phyloP scores from a whole-genome alignment of 2,888 invertebrate species.

The Halocaridina rubra region DNA sequence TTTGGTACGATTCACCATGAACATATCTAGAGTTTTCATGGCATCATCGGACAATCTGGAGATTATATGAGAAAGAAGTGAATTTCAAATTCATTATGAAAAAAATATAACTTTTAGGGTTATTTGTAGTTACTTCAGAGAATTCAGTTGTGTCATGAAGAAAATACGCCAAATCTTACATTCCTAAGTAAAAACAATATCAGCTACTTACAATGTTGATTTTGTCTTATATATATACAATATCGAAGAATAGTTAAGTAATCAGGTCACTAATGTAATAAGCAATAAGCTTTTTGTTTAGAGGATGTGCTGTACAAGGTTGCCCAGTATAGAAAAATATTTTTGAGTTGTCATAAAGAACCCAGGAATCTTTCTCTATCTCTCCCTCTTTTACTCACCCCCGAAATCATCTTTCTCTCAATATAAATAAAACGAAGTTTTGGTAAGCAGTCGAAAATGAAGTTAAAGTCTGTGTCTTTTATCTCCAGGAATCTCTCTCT shows the following conservation, averaged over 20 bases:
- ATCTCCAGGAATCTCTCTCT: neutral
- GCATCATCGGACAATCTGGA: slow-evolving; percentile 47
- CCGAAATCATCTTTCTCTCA: no score
- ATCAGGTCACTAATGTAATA: neutral
- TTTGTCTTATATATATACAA: neutral
- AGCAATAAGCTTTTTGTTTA: neutral
- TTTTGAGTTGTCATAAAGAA: no score
- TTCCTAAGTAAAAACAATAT: neutral
- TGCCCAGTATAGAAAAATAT: no score
- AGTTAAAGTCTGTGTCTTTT: no score
- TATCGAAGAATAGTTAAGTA: neutral
- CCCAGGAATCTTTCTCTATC: no score
- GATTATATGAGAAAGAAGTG: neutral
- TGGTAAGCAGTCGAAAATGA: no score
- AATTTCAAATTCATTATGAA: no score
- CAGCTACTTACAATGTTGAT: neutral
- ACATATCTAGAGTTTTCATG: slow-evolving; percentile 72
- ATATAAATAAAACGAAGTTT: no score
- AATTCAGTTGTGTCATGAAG: neutral
- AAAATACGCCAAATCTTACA: neutral
- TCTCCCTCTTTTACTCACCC: no score
- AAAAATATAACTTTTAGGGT: no score
- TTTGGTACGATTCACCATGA: slow-evolving; percentile 70
- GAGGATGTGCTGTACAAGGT: no score
- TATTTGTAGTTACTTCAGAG: no score